phyloP scores from a whole-genome alignment of 1,140 invertebrate species.

The Drosophila subobscura region DNA sequence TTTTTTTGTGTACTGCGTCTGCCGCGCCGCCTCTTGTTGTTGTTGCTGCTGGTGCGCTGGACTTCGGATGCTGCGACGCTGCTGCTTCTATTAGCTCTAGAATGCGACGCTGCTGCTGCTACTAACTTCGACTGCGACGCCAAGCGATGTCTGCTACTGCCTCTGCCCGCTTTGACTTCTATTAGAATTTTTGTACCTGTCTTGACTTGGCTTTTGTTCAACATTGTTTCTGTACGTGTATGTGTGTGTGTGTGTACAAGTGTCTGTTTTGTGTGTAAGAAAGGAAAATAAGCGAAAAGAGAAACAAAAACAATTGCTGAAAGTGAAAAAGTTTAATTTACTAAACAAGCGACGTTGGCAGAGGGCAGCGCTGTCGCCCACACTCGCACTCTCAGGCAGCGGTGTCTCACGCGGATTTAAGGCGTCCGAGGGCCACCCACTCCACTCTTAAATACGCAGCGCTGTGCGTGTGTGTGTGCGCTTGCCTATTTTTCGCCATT shows the following conservation, averaged over 20 bases:
- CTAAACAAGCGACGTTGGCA: constrained; percentile 58
- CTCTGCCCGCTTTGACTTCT: too few species aligned
- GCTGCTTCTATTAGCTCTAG: too few species aligned
- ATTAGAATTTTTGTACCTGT: constrained; percentile 2
- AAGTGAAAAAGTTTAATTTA: constrained; percentile 81
- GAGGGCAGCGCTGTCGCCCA: constrained; percentile 14
- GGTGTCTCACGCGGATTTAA: constrained; percentile 10
- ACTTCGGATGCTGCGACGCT: constrained; percentile 39
- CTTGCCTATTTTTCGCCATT: constrained; percentile 73
- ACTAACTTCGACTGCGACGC: too few species aligned
- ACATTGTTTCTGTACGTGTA: constrained; percentile 14
- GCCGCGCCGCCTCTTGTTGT: constrained; percentile 24
- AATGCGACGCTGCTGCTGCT: too few species aligned
- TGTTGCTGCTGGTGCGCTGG: constrained; percentile 36
- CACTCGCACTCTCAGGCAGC: constrained; percentile 27
- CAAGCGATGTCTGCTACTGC: too few species aligned
- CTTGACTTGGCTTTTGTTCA: constrained; percentile 27
- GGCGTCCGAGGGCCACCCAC: too few species aligned
- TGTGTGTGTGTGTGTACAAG: too few species aligned
- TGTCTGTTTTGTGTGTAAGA: constrained; percentile 9
- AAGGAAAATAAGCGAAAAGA: constrained; percentile 39
- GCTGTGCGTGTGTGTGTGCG: constrained; percentile 38
- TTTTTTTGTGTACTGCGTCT: constrained; percentile 70
- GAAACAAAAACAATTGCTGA: constrained; percentile 60
- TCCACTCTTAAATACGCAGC: constrained; percentile 1